Base-by-base conservation (phyloP, 2,113 vertebrate species). In the Hylia prasina region DNA sequence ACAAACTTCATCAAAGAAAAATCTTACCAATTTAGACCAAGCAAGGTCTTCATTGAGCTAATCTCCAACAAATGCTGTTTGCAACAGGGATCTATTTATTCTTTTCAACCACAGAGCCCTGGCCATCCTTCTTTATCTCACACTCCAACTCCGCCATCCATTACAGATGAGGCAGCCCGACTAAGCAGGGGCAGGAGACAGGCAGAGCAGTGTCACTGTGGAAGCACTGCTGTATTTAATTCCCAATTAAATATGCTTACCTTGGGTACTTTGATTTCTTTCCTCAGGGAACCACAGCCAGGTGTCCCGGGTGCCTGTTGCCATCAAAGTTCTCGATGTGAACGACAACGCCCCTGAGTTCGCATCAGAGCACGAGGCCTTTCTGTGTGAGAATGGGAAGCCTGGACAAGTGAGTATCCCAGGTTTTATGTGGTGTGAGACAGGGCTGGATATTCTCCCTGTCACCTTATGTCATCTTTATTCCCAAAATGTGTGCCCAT, bases 311-410 rank as follows among this genome's bases (percentile, higher is more conserved):
- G 98, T 98, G 31, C 98, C 99, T 54, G 99, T 99, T 94, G 98
- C 99, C 80, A 99, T 99, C 97, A 98, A 99, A 98, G 99, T 99
- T 88, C 98, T 99, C 87, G 99, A 99, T 97, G 98, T 99, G 95
- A 99, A 99, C n/a, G 99, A 99, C 98, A 99, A 99, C 14, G 99
- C 99, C 82, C 99, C 99, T 15, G 99, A 99, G 96, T 99, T 99
- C 97, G 99, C 99, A 86, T 98, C 98, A 2, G 98, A 99, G 94
- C 99, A 99, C 37, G 99, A 99, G 97, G 98, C 99, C 65, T 99
- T 99, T 97, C 98, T 99, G 70, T 99, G 99, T 97, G 99, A 99
- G 97, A 99, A 99, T 91, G 99, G 99, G 96, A 99, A 99, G 97
- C 98, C 99, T 73, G 99, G 99, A 95, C 99, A 99, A 98, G 99